Conservation (phyloP, 2,888 invertebrate genomes). For the Chloromyia formosa region DNA sequence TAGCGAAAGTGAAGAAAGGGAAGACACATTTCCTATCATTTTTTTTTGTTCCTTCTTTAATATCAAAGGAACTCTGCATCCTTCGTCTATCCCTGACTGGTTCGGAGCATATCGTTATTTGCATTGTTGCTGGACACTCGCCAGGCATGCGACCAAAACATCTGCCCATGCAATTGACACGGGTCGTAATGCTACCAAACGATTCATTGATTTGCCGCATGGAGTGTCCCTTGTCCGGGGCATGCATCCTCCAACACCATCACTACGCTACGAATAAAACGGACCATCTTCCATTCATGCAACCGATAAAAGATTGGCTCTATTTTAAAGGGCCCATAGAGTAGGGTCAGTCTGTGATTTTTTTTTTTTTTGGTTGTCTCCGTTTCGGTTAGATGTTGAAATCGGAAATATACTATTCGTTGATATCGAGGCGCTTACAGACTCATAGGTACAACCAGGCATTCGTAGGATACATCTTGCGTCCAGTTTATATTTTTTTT, state of each 20-base stretch:
- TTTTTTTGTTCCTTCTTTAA: no score
- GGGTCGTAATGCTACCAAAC: constrained; percentile 34
- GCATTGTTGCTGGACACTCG: constrained; percentile 43
- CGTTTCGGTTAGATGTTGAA: constrained; percentile 11
- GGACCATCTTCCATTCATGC: constrained; percentile 8
- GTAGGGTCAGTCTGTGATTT: constrained; percentile 29
- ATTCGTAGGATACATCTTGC: not conserved
- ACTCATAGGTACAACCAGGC: no score
- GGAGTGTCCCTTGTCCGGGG: constrained; percentile 15
- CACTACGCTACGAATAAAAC: no score
- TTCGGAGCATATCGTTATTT: constrained; percentile 11
- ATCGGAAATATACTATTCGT: not conserved
- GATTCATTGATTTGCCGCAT: constrained; percentile 27
- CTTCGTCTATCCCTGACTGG: no score
- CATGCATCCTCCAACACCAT: not conserved
- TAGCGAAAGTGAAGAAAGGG: no score
- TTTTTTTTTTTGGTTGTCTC: constrained; percentile 11
- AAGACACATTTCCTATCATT: no score
- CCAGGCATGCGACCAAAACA: constrained; percentile 35
- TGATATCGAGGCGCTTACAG: not conserved
- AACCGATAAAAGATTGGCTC: constrained; percentile 25
- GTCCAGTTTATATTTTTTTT: not conserved
- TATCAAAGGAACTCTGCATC: no score
- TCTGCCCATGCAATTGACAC: constrained; percentile 28
- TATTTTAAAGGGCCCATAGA: constrained; percentile 15